phyloP scores from a whole-genome alignment of 2,113 vertebrate species.

The Indicator maculatus region DNA sequence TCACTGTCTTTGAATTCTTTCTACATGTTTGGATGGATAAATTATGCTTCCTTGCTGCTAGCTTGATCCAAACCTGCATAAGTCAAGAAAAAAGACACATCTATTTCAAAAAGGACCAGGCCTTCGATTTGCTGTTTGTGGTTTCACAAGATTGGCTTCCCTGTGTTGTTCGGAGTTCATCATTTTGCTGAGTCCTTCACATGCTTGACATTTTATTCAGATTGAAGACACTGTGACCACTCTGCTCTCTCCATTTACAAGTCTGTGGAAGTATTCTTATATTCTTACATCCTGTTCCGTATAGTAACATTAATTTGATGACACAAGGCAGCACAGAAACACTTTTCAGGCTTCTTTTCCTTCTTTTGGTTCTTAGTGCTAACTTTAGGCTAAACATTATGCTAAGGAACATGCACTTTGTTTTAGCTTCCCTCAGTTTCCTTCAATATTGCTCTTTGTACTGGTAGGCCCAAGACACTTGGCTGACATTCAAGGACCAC shows the following conservation, averaged over 20 bases:
- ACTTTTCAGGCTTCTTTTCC: fast-evolving
- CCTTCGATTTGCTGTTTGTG: neutral
- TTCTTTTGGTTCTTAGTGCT: neutral
- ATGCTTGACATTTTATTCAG: neutral
- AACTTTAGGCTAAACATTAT: neutral
- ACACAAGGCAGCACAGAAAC: neutral
- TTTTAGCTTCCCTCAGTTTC: neutral
- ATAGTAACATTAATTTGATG: neutral
- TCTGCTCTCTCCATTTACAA: neutral
- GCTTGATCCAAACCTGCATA: neutral
- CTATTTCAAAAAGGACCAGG: neutral
- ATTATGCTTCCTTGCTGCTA: neutral
- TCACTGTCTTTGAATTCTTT: neutral
- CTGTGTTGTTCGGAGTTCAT: neutral
- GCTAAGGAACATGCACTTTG: neutral
- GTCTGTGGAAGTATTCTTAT: neutral
- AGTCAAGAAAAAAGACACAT: neutral
- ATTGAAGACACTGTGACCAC: neutral
- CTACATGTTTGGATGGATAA: neutral
- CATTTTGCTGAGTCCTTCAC: fast-evolving
- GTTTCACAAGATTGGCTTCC: neutral
- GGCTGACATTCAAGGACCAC: too few relatives aligned
- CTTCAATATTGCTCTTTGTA: neutral
- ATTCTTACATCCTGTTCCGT: fast-evolving
- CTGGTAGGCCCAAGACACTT: too few relatives aligned